Percentiles rank a stretch among this genome's conserved stretches.
These are phyloP conservation scores for Orchesellides sinensis DNA, from an alignment of 2,888 invertebrate genomes.

Conservation along the genomic window DNA sequence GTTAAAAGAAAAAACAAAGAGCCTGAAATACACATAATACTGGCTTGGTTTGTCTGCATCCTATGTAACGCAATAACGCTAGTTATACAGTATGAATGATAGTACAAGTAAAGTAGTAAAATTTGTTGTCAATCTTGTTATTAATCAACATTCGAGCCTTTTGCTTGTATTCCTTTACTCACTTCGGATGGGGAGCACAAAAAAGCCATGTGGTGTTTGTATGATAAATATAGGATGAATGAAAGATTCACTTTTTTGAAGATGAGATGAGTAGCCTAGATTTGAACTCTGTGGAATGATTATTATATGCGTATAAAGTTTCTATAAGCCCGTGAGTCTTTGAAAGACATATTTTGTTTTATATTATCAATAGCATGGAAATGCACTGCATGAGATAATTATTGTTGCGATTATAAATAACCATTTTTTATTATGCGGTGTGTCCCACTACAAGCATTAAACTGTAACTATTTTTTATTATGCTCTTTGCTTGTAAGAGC, in stretches of 20 bases:
- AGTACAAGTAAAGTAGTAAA: conserved; percentile 49
- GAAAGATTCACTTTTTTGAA: conserved; percentile 48
- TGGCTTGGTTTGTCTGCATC: background rate
- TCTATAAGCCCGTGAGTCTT: background rate
- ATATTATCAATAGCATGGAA: background rate
- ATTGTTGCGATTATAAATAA: too few species aligned
- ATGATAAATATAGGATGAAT: background rate
- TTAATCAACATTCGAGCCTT: conserved; percentile 44
- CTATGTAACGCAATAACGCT: background rate
- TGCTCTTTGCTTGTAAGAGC: too few species aligned
- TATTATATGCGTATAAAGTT: conserved; percentile 15
- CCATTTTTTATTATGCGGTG: too few species aligned
- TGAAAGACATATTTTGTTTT: background rate
- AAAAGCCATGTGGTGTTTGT: background rate
- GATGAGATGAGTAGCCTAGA: conserved; percentile 44
- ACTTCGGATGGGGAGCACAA: background rate
- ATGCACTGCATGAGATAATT: background rate
- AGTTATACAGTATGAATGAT: conserved; percentile 25
- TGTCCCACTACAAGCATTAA: too few species aligned
- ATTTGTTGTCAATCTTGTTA: conserved; percentile 64
- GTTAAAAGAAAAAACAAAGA: too few species aligned
- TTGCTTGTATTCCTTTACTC: conserved; percentile 35
- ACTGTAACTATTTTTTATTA: too few species aligned
- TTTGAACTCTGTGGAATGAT: conserved; percentile 14
- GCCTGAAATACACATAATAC: background rate